Evolutionary conservation across 2,888 invertebrate species (phyloP), one percentile per base, ranked within the genome.

Genomic region (Lochmaea crataegi): DNA sequence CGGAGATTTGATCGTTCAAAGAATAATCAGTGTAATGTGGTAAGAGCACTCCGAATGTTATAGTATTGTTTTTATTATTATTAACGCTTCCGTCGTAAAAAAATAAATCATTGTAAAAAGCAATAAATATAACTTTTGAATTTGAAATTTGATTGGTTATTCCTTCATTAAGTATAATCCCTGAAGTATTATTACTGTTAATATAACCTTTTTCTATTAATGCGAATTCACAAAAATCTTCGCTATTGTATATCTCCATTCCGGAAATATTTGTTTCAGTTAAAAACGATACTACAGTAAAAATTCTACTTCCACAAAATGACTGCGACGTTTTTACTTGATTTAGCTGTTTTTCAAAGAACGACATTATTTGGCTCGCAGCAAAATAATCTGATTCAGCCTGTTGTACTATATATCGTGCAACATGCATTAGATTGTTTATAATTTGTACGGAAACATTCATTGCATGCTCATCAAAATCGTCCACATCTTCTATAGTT

Each of bases 61-160:
- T 53, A 16, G 22, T 10, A 45, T 48, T 61, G 26, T 42, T 51
- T 1, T 65, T 51, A 2, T 41, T 60, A 53, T 42, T 69, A 1
- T 41, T 10, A 9, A 38, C 51, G 1, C 9, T 57, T 11, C 60
- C 32, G 22, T 64, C 66, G 22, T 68, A 70, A 38, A 77, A 77
- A n/a, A 77, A 63, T 22, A 67, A 32, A 32, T 77, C 68, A 14
- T 16, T 65, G 48, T 45, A 66, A 58, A 71, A 70, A 5, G 68
- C 53, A 5, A 63, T 70, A 32, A 74, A 22, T 26, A 77, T 66
- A 9, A 77, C n/a, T 64, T 68, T 71, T 32, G 56, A 7, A 2
- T 58, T 14, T 16, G 38, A 22, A 18, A 73, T 14, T 32, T 58
- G 58, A 42, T 51, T 22, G 11, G 26, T 53, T 10, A 67, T 14